A percentile compares a stretch with the other conserved stretches of the same genome.
Evolutionary conservation across 2,113 vertebrate genomes (phyloP).

Genomic region (Mugil cephalus): DNA sequence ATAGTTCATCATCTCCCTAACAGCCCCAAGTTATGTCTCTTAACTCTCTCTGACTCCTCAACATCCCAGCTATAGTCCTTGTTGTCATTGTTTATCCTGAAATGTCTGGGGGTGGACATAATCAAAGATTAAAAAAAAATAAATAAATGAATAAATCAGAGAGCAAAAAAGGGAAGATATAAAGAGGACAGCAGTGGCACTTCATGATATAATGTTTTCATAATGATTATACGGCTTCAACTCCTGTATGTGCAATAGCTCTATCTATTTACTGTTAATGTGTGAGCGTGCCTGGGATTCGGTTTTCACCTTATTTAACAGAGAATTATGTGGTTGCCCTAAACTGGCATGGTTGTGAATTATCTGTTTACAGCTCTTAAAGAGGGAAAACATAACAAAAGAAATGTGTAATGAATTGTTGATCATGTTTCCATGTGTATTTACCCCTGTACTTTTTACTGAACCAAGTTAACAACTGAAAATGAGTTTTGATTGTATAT

Average conservation of each 20-base stretch:
- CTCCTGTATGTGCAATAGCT: slow-evolving; percentile 86
- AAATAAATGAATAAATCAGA: slow-evolving; percentile 37
- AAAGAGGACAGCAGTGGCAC: slow-evolving; percentile 44
- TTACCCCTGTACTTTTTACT: slow-evolving; percentile 74
- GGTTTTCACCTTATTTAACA: slow-evolving; percentile 59
- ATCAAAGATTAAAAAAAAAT: slow-evolving; percentile 35
- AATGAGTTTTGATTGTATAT: slow-evolving; percentile 67
- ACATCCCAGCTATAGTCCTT: slow-evolving; percentile 29
- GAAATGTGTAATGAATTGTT: slow-evolving; percentile 65
- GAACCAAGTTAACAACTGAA: slow-evolving; percentile 40
- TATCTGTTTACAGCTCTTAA: slow-evolving; percentile 50
- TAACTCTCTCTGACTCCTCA: slow-evolving; percentile 14
- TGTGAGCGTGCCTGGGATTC: slow-evolving; percentile 41
- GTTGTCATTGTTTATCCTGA: slow-evolving; percentile 58
- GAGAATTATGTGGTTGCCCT: slow-evolving; percentile 48
- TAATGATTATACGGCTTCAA: slow-evolving; percentile 73
- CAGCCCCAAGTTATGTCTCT: slow-evolving; percentile 16
- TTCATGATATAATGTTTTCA: slow-evolving; percentile 58
- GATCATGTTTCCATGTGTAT: slow-evolving; percentile 65
- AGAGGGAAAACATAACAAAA: slow-evolving; percentile 40
- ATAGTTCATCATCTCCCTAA: slow-evolving; percentile 74
- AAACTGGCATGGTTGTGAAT: slow-evolving; percentile 68
- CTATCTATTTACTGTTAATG: slow-evolving; percentile 60
- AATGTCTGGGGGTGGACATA: slow-evolving; percentile 65
- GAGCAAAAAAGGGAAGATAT: slow-evolving; percentile 60